Base-by-base conservation (phyloP, 2,113 vertebrate species). In the Syngnathoides biaculeatus region DNA sequence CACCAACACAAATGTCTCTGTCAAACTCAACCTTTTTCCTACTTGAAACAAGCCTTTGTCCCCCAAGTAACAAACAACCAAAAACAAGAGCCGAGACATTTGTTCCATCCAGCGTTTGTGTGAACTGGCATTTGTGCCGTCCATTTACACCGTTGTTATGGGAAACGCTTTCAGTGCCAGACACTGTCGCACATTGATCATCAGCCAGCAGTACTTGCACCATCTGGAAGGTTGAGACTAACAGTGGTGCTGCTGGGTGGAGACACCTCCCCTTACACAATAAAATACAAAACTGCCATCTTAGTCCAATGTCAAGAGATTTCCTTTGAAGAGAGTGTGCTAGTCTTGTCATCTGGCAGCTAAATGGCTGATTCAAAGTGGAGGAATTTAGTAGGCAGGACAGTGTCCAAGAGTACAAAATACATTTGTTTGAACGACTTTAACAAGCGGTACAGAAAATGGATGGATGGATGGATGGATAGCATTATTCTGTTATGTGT, bases 41-140 rank as follows among this genome's bases (percentile, higher is more conserved):
- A 69, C 84, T 86, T 84, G 76, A 87, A 89, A 83, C 84, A 80
- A 58, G 69, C 64, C 88, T 89, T 90, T 92, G 89, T 91, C 64
- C 65, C 65, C 64, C 30, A 68, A 73, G 83, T 74, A 73, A 83
- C 79, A 90, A 88, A 88, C 85, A 74, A 67, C 75, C 79, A 73
- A 84, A 85, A 88, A 42, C 82, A 86, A 75, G 62, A 77, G 81
- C 83, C 72, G 72, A 79, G 73, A 64, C 65, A 13, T 74, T 84
- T 75, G 67, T 70, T 77, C 81, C 71, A 65, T 65, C 72, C 74
- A 74, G 5, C 43, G n/a, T 65, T 52, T 69, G 63, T 48, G 69
- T 64, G 68, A 69, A 45, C 52, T 26, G 71, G 63, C 56, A 57
- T 60, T 72, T 72, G 72, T 73, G 71, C 43, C 73, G 80, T 78